Conservation (phyloP, 2,888 invertebrate genomes). For the Rugalucina vietnamica region DNA sequence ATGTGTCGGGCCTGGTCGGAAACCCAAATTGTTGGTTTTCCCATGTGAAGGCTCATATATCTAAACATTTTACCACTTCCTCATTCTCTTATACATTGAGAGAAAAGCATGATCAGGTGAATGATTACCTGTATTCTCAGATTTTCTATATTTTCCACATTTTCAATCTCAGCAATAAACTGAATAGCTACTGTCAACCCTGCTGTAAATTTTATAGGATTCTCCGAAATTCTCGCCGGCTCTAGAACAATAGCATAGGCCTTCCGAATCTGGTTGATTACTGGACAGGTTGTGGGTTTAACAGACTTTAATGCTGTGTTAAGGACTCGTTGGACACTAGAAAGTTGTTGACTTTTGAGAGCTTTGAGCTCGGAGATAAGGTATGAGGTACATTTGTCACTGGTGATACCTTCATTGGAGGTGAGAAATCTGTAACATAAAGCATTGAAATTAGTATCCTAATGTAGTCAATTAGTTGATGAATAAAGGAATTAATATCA, state of each 20-base stretch:
- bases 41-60: no score
- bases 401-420: constrained; percentile 82
- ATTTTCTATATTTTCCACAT: constrained; percentile 90
- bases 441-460: no score
- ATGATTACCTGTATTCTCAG: constrained; percentile 92
- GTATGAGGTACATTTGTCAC: constrained; percentile 91
- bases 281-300: constrained; percentile 62
- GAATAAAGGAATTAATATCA: not conserved
- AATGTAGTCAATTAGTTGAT: not conserved
- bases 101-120: no score
- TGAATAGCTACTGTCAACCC: constrained; percentile 95
- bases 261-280: constrained; percentile 74
- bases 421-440: constrained; percentile 80
- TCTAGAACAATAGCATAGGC: constrained; percentile 89
- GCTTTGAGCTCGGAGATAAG: constrained; percentile 88
- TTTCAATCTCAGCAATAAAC: constrained; percentile 93
- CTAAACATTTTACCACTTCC: no score
- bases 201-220: constrained; percentile 95
- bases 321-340: constrained; percentile 70
- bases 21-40: no score
- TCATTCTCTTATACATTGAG: no score
- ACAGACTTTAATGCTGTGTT: constrained; percentile 73
- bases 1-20: no score
- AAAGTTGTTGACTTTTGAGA: constrained; percentile 75
- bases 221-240: constrained; percentile 92